phyloP scores from a whole-genome alignment of 1,140 invertebrate genomes.

The Drosophila nikananu region DNA sequence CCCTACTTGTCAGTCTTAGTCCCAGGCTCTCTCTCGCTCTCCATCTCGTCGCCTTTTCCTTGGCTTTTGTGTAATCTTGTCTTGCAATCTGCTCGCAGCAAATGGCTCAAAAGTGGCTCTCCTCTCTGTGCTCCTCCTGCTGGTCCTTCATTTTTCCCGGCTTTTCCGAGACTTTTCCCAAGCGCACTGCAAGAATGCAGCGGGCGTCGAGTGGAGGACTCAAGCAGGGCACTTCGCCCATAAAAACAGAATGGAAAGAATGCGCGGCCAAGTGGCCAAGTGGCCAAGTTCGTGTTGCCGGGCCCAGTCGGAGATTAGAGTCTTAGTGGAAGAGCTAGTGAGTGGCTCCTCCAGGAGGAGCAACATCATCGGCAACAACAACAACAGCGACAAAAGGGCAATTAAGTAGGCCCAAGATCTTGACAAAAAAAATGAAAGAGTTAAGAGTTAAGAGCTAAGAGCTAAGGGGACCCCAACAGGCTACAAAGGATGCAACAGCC shows the following conservation, averaged over 20 bases:
- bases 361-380: conserved; percentile 1
- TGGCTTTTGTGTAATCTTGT: conserved; percentile 71
- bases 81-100: conserved; percentile 73
- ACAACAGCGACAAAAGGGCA: conserved; percentile 40
- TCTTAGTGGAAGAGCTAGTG: conserved; percentile 36
- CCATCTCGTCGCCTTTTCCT: conserved; percentile 17
- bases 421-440: conserved; percentile 7
- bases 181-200: conserved; percentile 62
- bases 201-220: conserved; percentile 73
- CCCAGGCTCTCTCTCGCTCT: conserved; percentile 3
- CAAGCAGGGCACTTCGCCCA: conserved; percentile 74
- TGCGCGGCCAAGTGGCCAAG: conserved; percentile 77
- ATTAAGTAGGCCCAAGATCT: conserved; percentile 32
- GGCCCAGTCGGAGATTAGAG: conserved; percentile 66
- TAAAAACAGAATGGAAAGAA: conserved; percentile 75
- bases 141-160: conserved; percentile 2
- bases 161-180: conserved; percentile 41
- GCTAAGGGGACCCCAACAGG: neutral
- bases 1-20: conserved; percentile 71
- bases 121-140: neutral
- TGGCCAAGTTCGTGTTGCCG: conserved; percentile 74
- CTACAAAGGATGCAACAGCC: conserved; percentile 1
- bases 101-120: conserved; percentile 76
- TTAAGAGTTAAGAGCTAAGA: conserved; percentile 11
- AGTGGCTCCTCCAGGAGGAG: conserved; percentile 35